Base-by-base conservation (phyloP, 2,888 invertebrate genomes). In the Sclerodermus sp. region DNA sequence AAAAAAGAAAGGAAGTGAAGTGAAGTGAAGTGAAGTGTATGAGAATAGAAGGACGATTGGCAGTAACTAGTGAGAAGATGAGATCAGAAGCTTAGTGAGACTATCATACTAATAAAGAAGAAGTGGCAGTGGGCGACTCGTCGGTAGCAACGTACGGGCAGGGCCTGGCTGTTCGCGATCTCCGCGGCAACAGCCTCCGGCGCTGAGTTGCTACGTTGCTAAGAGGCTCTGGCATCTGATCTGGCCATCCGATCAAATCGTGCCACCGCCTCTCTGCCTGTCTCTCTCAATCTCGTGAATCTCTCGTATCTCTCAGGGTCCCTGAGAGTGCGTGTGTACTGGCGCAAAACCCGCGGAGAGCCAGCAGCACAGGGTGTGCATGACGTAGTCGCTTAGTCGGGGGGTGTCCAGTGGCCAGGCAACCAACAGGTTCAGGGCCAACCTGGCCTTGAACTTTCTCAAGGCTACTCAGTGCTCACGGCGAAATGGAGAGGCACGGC, bases 81-180 rank as follows among this genome's bases (percentile, higher is more conserved):
- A 23, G 23, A 34, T 34, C 34, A 34, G 34, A 34, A 34, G 34
- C 34, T 34, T 34, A 34, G 13, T 34, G 34, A 8, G 54, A 64
- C 60, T 64, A 57, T 66, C 60, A 66, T 68, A 70, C 68, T 70
- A 70, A 70, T 34, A n/a, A 67, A 62, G 64, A 57, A 52, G 23
- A 18, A 66, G 14, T 30, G 67, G 67, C 70, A 71, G 70, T 71
- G 76, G 74, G 74, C 75, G 72, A 73, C 59, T 73, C 60, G 71
- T 74, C 73, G 73, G 64, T 71, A 74, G 76, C 76, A 76, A 76
- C 76, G 75, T 76, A 76, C 76, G 75, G 71, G 71, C 73, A 74
- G 74, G 74, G 76, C 76, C 74, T 73, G 74, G 75, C 75, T 74
- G 74, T 75, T 70, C 66, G 73, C 70, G 68, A 68, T 74, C 73